phyloP scores from a whole-genome alignment of 1,140 invertebrate species.

The Danaus melanippus region DNA sequence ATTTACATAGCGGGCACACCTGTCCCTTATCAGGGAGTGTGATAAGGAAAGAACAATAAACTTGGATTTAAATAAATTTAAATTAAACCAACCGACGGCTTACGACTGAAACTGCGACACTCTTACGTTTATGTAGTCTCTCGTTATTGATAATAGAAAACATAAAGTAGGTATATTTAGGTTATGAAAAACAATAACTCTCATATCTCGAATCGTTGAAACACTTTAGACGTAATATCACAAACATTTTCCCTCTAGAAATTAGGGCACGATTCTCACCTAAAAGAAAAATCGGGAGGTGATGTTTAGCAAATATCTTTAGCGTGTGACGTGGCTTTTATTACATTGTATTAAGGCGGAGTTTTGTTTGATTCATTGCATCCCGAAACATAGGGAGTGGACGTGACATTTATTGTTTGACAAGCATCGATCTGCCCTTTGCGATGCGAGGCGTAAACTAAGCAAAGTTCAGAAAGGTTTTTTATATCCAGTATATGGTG shows the following conservation, averaged over 20 bases:
- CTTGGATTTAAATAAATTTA: too few relatives aligned
- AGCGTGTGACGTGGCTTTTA: slow-evolving; percentile 10
- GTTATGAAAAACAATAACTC: not conserved
- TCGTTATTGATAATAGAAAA: too few relatives aligned
- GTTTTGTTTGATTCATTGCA: slow-evolving; percentile 19
- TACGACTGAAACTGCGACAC: too few relatives aligned
- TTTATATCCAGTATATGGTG: slow-evolving; percentile 1
- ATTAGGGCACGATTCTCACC: slow-evolving; percentile 59
- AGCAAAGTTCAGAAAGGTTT: slow-evolving; percentile 37
- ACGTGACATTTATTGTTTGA: slow-evolving; percentile 71
- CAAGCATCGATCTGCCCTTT: slow-evolving; percentile 68
- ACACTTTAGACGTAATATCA: slow-evolving; percentile 38
- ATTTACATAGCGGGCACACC: too few relatives aligned
- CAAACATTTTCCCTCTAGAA: slow-evolving; percentile 42
- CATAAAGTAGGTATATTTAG: too few relatives aligned
- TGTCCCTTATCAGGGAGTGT: too few relatives aligned
- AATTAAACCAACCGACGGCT: too few relatives aligned
- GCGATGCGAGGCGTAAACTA: slow-evolving; percentile 50
- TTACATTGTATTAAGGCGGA: not conserved
- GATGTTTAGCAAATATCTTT: slow-evolving; percentile 8
- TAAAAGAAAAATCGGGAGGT: slow-evolving; percentile 56
- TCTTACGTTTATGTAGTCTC: too few relatives aligned
- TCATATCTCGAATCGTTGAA: slow-evolving; percentile 23
- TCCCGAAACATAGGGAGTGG: slow-evolving; percentile 52
- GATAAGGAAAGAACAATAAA: too few relatives aligned